Evolutionary conservation across 2,888 invertebrate species (phyloP).

Genomic region (Lissonota sp.): DNA sequence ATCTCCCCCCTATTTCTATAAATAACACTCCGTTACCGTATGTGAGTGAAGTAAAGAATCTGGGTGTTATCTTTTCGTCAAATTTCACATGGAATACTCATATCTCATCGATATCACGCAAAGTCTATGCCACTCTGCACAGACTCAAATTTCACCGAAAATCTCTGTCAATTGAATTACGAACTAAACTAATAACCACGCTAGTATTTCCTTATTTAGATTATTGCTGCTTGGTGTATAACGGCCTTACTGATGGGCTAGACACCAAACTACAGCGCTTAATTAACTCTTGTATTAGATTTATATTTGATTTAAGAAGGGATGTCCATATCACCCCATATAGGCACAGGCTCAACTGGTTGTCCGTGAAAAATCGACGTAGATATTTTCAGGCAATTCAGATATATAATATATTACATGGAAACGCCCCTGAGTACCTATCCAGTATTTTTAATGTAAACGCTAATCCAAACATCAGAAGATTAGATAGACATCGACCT

Average conservation of each 20-base stretch:
- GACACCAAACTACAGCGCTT: constrained; percentile 21
- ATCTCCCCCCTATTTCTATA: neutral
- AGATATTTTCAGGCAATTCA: neutral
- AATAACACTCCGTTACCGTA: neutral
- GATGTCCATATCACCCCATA: constrained; percentile 41
- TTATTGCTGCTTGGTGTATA: constrained; percentile 39
- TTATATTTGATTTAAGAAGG: constrained; percentile 32
- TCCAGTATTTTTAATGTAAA: neutral
- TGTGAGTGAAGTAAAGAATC: constrained; percentile 10
- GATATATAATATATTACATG: neutral
- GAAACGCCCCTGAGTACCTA: neutral
- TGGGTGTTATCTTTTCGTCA: neutral
- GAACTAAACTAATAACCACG: constrained; percentile 7
- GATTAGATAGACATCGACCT: neutral
- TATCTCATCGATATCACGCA: neutral
- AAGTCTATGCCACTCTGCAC: constrained; percentile 16
- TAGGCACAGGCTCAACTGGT: constrained; percentile 7
- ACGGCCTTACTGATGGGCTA: constrained; percentile 1
- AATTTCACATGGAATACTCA: constrained; percentile 22
- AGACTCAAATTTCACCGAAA: constrained; percentile 15
- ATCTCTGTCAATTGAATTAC: neutral
- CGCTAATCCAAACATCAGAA: neutral
- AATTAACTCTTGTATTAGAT: constrained; percentile 18
- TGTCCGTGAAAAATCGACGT: neutral
- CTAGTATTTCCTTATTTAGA: constrained; percentile 18